These are phyloP conservation scores for Coelopa pilipes DNA, from an alignment of 2,888 invertebrate species.

Conservation along the genomic window DNA sequence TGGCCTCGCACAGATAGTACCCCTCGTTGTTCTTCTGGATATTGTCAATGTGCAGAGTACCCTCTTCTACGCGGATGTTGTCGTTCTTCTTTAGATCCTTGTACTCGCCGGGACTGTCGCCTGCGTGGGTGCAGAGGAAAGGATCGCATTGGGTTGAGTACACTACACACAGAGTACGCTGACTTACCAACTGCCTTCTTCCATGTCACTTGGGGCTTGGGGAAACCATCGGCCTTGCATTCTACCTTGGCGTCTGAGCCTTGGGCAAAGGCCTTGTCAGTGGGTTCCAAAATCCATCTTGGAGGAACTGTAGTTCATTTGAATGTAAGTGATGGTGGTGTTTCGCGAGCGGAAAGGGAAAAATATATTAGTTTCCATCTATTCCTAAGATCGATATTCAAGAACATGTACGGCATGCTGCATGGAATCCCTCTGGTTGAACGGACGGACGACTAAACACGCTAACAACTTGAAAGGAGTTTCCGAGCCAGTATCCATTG, in stretches of 20 bases:
- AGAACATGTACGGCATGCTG: slow-evolving; percentile 55
- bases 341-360: slow-evolving; percentile 35
- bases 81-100: slow-evolving; percentile 91
- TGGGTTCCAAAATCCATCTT: slow-evolving; percentile 94
- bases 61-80: slow-evolving; percentile 93
- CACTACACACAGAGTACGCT: too few species aligned
- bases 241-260: slow-evolving; percentile 93
- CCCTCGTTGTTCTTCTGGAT: slow-evolving; percentile 95
- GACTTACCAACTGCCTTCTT: slow-evolving; percentile 90
- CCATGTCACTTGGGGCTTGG: slow-evolving; percentile 93
- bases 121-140: slow-evolving; percentile 66
- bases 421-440: slow-evolving; percentile 48
- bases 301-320: slow-evolving; percentile 79
- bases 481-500: background rate
- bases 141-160: too few species aligned
- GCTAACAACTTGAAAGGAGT: slow-evolving; percentile 44
- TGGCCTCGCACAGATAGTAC: slow-evolving; percentile 94
- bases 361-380: slow-evolving; percentile 51
- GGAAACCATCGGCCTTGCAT: slow-evolving; percentile 96
- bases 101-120: slow-evolving; percentile 91
- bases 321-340: slow-evolving; percentile 13
- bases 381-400: background rate
- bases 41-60: slow-evolving; percentile 88
- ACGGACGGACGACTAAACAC: slow-evolving; percentile 53
- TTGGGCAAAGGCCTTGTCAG: slow-evolving; percentile 94